These are phyloP conservation scores for Listrodromus nycthemerus DNA, from an alignment of 2,888 invertebrate species.

Conservation along the genomic window DNA sequence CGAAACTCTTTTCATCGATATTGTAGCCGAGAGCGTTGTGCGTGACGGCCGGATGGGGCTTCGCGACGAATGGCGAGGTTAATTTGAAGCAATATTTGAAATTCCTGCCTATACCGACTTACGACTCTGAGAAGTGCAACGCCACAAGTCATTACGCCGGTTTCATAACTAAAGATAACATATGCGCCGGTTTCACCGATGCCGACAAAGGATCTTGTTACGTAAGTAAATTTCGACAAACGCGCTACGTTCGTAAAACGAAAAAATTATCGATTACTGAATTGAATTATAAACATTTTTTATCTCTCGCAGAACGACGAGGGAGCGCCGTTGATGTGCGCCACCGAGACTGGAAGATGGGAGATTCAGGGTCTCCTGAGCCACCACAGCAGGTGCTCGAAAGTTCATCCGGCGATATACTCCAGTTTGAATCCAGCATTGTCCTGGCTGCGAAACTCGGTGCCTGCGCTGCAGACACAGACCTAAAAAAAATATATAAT, in stretches of 20 bases:
- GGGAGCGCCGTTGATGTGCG: slow-evolving; percentile 89
- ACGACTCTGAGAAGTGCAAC: slow-evolving; percentile 87
- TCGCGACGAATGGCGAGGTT: slow-evolving; percentile 82
- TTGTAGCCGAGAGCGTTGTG: slow-evolving; percentile 85
- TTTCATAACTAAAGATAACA: slow-evolving; percentile 86
- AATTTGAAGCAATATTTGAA: slow-evolving; percentile 85
- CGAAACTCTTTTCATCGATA: background rate
- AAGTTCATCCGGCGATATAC: slow-evolving; percentile 87
- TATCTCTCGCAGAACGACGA: slow-evolving; percentile 86
- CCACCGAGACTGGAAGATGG: slow-evolving; percentile 86
- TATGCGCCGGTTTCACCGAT: slow-evolving; percentile 87
- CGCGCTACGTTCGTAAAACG: background rate
- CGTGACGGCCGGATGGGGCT: slow-evolving; percentile 87
- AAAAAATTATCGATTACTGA: background rate
- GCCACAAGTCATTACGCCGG: slow-evolving; percentile 88
- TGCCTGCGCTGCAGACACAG: slow-evolving; percentile 80
- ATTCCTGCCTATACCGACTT: slow-evolving; percentile 86
- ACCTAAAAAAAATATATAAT: slow-evolving; percentile 70
- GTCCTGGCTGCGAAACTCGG: slow-evolving; percentile 81
- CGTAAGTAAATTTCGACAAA: slow-evolving; percentile 84
- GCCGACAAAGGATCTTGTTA: slow-evolving; percentile 87
- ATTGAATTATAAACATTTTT: slow-evolving; percentile 15
- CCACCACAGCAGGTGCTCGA: slow-evolving; percentile 87
- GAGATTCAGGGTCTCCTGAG: slow-evolving; percentile 87
- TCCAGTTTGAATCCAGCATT: slow-evolving; percentile 81